Conservation (phyloP, 1,140 invertebrate genomes). For the Drosophila trapezifrons region DNA sequence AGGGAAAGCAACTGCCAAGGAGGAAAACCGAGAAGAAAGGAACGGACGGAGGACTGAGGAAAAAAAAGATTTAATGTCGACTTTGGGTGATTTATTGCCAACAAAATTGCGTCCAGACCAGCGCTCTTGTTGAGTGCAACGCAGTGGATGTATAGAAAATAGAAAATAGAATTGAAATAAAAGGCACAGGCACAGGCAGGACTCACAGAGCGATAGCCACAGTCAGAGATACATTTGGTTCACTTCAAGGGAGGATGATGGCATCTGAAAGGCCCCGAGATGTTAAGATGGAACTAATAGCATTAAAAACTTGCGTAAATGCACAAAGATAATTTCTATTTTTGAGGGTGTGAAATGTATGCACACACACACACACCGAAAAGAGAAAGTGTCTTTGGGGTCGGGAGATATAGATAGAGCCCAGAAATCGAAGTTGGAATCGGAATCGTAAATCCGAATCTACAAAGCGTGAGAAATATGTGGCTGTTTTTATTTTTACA, state of each 20-base stretch:
- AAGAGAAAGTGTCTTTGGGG: constrained; percentile 75
- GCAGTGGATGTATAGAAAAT: constrained; percentile 44
- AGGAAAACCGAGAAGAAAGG: constrained; percentile 38
- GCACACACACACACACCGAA: constrained; percentile 46
- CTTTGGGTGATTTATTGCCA: constrained; percentile 84
- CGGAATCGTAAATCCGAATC: constrained; percentile 34
- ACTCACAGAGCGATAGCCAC: constrained; percentile 32
- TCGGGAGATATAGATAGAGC: constrained; percentile 55
- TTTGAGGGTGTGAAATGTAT: constrained; percentile 81
- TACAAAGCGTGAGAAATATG: constrained; percentile 74
- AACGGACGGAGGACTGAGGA: constrained; percentile 42
- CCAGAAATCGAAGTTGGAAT: constrained; percentile 29
- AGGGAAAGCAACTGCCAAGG: constrained; percentile 54
- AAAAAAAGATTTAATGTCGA: constrained; percentile 84
- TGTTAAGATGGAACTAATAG: constrained; percentile 81
- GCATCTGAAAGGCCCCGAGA: constrained; percentile 46
- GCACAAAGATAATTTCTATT: constrained; percentile 82
- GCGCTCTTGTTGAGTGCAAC: constrained; percentile 69
- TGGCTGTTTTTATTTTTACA: constrained; percentile 80
- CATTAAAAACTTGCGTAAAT: constrained; percentile 83
- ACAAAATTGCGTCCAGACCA: constrained; percentile 83
- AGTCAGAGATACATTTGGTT: constrained; percentile 59
- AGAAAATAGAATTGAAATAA: constrained; percentile 78
- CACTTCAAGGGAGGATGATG: constrained; percentile 46
- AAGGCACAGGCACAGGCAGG: constrained; percentile 55